A percentile compares a stretch with the other conserved stretches of the same genome.
Evolutionary conservation across 2,797 vertebrate genomes (phyloP).

Genomic region (Valencia hispanica): DNA sequence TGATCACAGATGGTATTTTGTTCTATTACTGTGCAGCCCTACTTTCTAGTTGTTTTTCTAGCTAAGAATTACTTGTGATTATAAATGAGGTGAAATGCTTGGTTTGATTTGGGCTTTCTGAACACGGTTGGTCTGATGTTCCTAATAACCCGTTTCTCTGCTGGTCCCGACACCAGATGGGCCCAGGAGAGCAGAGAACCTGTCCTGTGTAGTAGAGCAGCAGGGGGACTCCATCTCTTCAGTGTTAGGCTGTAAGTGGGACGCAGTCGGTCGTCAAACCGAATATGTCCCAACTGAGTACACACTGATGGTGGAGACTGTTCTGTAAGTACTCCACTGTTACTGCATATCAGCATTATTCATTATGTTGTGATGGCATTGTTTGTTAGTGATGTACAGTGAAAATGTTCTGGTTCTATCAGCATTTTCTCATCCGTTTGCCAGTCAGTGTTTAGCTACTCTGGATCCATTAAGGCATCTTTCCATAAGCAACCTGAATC

Average conservation of each 20-base stretch:
- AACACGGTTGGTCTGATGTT: not conserved
- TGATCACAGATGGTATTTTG: not conserved
- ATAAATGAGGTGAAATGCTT: not conserved
- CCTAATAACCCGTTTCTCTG: not conserved
- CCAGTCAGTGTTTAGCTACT: not conserved
- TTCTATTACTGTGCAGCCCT: not conserved
- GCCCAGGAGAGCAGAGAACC: constrained; percentile 84
- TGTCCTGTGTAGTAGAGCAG: constrained; percentile 84
- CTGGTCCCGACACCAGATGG: constrained; percentile 76
- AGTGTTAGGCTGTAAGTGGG: constrained; percentile 83
- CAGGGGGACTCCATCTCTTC: accelerated
- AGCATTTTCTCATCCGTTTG: not conserved
- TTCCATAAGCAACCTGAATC: too few relatives aligned
- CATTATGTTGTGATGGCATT: not conserved
- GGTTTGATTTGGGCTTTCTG: too few relatives aligned
- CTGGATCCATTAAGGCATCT: too few relatives aligned
- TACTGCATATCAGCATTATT: not conserved
- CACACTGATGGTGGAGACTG: constrained; percentile 58
- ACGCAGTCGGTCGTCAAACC: constrained; percentile 65
- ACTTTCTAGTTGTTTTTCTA: not conserved
- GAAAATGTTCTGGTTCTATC: not conserved
- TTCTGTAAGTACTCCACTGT: constrained; percentile 27
- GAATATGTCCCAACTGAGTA: constrained; percentile 73
- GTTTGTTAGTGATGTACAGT: not conserved
- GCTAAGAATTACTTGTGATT: too few relatives aligned